phyloP scores from a whole-genome alignment of 2,113 vertebrate genomes.

The Candoia aspera region DNA sequence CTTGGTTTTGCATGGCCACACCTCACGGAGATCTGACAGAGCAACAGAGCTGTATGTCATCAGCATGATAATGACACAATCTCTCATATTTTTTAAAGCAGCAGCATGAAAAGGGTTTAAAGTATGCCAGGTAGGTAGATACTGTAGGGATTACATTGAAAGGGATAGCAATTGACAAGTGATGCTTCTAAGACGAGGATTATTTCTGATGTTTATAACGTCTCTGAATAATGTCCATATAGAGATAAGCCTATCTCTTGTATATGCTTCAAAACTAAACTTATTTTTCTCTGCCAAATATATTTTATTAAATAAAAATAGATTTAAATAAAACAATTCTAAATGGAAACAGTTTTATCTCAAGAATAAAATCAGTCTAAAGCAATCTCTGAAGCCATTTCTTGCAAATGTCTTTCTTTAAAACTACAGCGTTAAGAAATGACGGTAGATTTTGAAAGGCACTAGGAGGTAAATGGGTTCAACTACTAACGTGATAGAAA shows the following conservation, averaged over 20 bases:
- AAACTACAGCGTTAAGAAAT: not conserved
- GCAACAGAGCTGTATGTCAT: not conserved
- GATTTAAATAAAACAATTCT: constrained; percentile 1
- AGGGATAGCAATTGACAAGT: not conserved
- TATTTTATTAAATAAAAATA: not conserved
- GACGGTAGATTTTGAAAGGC: not conserved
- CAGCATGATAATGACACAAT: not conserved
- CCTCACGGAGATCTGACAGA: not conserved
- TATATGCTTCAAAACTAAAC: not conserved
- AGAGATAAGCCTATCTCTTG: not conserved
- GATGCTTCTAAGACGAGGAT: not conserved
- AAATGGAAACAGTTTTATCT: not conserved
- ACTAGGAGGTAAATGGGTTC: constrained; percentile 49
- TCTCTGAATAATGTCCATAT: not conserved
- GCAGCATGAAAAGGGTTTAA: not conserved
- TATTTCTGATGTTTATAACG: not conserved
- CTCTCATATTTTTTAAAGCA: not conserved
- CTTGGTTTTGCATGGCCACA: not conserved
- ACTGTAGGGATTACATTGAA: not conserved
- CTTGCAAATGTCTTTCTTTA: constrained; percentile 14
- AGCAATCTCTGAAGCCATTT: not conserved
- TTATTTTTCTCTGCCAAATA: not conserved
- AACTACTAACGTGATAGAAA: constrained; percentile 43
- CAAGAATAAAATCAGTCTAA: not conserved
- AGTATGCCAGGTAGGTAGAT: not conserved